These are phyloP conservation scores for Lasioglossum albipes DNA, from an alignment of 1,140 invertebrate species.

Conservation along the genomic window DNA sequence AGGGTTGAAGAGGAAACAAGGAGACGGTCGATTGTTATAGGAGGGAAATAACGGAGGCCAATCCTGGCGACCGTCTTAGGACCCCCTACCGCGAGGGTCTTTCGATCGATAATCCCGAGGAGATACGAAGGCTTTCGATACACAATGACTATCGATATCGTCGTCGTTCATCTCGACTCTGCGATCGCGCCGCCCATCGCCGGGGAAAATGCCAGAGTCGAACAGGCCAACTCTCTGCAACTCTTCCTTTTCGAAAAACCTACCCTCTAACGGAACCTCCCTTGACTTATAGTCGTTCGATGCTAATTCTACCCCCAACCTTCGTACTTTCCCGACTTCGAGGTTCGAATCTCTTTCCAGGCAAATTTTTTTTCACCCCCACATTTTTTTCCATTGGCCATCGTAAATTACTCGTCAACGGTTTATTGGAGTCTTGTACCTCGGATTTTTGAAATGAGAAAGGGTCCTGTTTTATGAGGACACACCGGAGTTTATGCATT, in stretches of 20 bases:
- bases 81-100: constrained; percentile 47
- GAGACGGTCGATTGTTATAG: not conserved
- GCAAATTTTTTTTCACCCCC: not conserved
- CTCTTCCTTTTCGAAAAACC: constrained; percentile 9
- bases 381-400: too few relatives aligned
- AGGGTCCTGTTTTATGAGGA: too few relatives aligned
- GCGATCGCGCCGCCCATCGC: constrained; percentile 1
- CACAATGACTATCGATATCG: constrained; percentile 60
- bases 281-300: constrained; percentile 23
- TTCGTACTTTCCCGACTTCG: not conserved
- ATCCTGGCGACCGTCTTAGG: not conserved
- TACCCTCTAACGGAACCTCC: constrained; percentile 12
- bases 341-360: not conserved
- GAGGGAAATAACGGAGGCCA: constrained; percentile 11
- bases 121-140: constrained; percentile 33
- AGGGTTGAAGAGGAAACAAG: not conserved
- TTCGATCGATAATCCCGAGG: constrained; percentile 42
- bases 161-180: constrained; percentile 27
- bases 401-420: too few relatives aligned
- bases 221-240: not conserved
- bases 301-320: constrained; percentile 17
- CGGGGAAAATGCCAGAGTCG: not conserved
- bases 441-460: too few relatives aligned
- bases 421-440: too few relatives aligned
- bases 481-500: too few relatives aligned